Base-by-base conservation (phyloP, 2,888 invertebrate species). In the Tineola bisselliella region DNA sequence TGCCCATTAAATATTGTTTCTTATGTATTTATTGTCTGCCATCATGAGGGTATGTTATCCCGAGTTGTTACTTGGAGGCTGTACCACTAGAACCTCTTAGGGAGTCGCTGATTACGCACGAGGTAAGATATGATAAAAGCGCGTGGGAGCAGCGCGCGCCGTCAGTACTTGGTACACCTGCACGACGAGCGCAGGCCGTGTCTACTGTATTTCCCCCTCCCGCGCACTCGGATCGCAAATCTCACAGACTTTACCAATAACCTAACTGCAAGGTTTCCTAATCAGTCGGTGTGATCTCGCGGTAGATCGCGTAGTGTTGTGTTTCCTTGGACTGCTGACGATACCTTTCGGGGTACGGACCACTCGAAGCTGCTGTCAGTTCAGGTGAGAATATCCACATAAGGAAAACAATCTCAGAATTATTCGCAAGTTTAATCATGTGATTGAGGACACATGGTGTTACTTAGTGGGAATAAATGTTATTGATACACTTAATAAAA, bases 41-140 rank as follows among this genome's bases (percentile, higher is more conserved):
- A n/a, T 10, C 38, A 1, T 38, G 38, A 10, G 10, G 5, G 6
- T 2, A 25, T 25, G 4, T 25, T 38, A 38, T 38, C 38, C 38
- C 38, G 10, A 38, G 3, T 12, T 4, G 38, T 38, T 17, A 15
- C 38, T 17, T n/a, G 48, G 48, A 48, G 48, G 48, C 48, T 48
- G 48, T n/a, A 15, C 48, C 13, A 5, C 15, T n/a, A 38, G 6
- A 48, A 15, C 13, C 48, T 48, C 17, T 48, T 10, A 17, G 48
- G 15, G 13, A 13, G 8, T 48, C 13, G 58, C 33, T 58, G n/a
- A 56, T 58, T 58, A 58, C 58, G 58, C 17, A 33, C 58, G 58
- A 17, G 56, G 72, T 73, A 73, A 77, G 79, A 83, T 80, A 74
- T 86, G 81, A 84, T 87, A 86, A 79, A 87, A 86, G 83, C 76